Evolutionary conservation across 2,888 invertebrate species (phyloP).

Genomic region (Phaedon cochleariae): DNA sequence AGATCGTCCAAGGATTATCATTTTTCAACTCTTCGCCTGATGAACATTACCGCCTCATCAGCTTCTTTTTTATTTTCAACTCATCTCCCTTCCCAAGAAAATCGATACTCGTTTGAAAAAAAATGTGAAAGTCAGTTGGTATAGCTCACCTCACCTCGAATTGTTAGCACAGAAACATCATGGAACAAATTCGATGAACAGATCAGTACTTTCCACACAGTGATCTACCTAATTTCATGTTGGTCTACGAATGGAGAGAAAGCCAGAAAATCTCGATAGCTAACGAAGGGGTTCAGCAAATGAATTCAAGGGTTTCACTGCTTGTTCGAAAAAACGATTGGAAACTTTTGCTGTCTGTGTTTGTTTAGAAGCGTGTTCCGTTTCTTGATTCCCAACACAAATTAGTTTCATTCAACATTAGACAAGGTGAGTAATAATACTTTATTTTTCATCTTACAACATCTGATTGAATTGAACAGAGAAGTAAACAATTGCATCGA

Average conservation of each 20-base stretch:
- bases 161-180: neutral
- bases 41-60: too few species aligned
- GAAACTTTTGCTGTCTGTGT: neutral
- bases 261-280: neutral
- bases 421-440: too few species aligned
- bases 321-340: neutral
- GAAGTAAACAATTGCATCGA: too few species aligned
- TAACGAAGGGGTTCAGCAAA: neutral
- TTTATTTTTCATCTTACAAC: too few species aligned
- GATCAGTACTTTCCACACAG: neutral
- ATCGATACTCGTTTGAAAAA: neutral
- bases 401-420: too few species aligned
- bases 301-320: neutral
- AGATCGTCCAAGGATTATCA: too few species aligned
- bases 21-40: too few species aligned
- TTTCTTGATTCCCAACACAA: neutral
- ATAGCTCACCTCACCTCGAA: neutral
- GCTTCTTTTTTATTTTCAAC: too few species aligned
- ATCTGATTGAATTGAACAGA: too few species aligned
- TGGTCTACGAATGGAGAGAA: neutral
- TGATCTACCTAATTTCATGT: neutral
- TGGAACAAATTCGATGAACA: neutral
- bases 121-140: too few species aligned
- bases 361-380: neutral
- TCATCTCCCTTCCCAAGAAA: too few species aligned